Conservation (phyloP, 2,888 invertebrate species). For the Autographa gamma region DNA sequence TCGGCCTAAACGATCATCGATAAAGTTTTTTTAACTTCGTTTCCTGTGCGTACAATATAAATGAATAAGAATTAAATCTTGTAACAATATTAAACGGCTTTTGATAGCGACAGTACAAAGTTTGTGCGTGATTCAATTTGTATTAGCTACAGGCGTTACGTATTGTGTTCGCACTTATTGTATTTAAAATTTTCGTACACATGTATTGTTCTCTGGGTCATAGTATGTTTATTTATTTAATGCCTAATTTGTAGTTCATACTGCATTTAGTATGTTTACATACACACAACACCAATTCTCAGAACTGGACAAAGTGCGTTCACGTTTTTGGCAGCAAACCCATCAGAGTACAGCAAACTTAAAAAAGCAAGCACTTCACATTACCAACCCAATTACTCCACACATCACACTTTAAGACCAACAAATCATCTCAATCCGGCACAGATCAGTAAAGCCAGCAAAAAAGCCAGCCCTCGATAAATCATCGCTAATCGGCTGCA, state of each 20-base stretch:
- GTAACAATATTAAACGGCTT: slow-evolving; percentile 61
- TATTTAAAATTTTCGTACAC: neutral
- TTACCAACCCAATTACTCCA: slow-evolving; percentile 41
- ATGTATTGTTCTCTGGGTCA: neutral
- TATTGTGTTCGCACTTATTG: neutral
- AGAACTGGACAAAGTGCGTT: neutral
- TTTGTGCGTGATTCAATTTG: slow-evolving; percentile 20
- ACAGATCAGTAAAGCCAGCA: slow-evolving; percentile 55
- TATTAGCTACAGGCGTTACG: neutral
- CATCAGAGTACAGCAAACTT: neutral
- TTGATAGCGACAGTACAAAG: slow-evolving; percentile 42
- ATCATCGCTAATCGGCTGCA: slow-evolving; percentile 79
- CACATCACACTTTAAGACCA: slow-evolving; percentile 45
- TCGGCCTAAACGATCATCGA: slow-evolving; percentile 80
- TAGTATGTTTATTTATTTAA: neutral
- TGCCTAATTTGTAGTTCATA: neutral
- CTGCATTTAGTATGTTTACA: neutral
- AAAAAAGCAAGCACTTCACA: slow-evolving; percentile 35
- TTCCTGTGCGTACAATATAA: slow-evolving; percentile 61
- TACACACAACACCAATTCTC: neutral
- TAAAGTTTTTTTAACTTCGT: slow-evolving; percentile 67
- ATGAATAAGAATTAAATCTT: slow-evolving; percentile 57
- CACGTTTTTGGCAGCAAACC: neutral
- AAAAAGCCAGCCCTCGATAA: slow-evolving; percentile 69
- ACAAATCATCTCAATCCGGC: slow-evolving; percentile 54